Evolutionary conservation across 2,113 vertebrate genomes (phyloP).

Genomic region (Sebastes fasciatus): DNA sequence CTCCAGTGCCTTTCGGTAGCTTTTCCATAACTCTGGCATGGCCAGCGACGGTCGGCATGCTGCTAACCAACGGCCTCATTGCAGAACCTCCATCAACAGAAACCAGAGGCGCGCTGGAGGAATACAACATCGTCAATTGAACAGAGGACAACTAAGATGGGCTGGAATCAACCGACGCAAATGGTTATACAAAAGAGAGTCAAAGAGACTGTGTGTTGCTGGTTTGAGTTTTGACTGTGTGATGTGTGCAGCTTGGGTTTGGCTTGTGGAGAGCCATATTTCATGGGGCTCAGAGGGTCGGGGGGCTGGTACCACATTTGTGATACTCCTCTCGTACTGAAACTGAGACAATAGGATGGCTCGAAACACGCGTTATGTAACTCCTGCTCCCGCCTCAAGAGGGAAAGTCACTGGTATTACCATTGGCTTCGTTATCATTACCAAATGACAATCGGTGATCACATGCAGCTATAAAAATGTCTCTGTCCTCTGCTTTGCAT

Average conservation of each 20-base stretch:
- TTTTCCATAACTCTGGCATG: constrained; percentile 66
- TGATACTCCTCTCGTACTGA: constrained; percentile 43
- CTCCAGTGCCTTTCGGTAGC: constrained; percentile 51
- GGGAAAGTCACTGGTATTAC: constrained; percentile 34
- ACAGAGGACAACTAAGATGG: constrained; percentile 50
- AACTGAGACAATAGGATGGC: constrained; percentile 60
- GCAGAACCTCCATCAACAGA: constrained; percentile 56
- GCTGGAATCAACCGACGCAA: constrained; percentile 49
- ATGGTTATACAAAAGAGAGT: constrained; percentile 66
- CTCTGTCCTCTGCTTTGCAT: constrained; percentile 6
- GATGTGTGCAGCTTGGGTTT: constrained; percentile 78
- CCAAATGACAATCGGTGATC: constrained; percentile 25
- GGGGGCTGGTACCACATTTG: constrained; percentile 63
- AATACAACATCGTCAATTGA: constrained; percentile 43
- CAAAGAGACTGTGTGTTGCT: constrained; percentile 57
- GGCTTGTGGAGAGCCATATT: constrained; percentile 66
- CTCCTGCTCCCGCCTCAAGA: constrained; percentile 16
- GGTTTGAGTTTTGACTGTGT: constrained; percentile 70
- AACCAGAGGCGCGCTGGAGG: constrained; percentile 41
- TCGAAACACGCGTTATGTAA: constrained; percentile 32
- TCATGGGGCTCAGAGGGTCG: constrained; percentile 67
- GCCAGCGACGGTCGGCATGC: constrained; percentile 37
- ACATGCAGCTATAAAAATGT: background rate
- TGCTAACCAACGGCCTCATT: constrained; percentile 55
- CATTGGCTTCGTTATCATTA: constrained; percentile 22